Evolutionary conservation across 2,797 vertebrate species (phyloP), one percentile per base, ranked within the genome.

Genomic region (Yasuhikotakia modesta): DNA sequence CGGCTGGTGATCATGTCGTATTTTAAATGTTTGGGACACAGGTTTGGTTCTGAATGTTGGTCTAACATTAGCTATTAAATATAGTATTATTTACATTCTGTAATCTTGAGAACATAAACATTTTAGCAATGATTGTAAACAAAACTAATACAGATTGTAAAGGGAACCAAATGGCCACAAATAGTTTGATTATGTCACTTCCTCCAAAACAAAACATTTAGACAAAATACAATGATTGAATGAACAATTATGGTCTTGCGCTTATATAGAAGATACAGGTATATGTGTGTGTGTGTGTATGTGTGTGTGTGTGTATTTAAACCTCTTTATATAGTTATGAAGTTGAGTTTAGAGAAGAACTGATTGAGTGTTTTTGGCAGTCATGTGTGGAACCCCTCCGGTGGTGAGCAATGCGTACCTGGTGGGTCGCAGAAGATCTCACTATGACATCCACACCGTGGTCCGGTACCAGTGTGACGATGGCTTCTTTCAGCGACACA

Each of bases 381-480:
- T 98, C 88, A 90, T 98, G 57, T 99, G 97, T 2, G 95, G 95
- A 2, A 92, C 95, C 1, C 97, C 97, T 0, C 97, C 97, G 0
- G 87, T 90, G 0, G 95, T 99, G 79, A 93, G 94, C 3, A 95
- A 98, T 0, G 95, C 96, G 55, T 93, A 93, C 43, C 80, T 92
- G 8, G 87, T 98, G 11, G 96, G 97, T 3, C 94, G 94, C 58
- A 93, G 87, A 86, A 94, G 91, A 80, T 94, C 95, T 4, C 95
- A 95, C 82, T 98, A 98, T 77, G 96, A 94, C 70, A 94, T 98
- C 86, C 96, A 98, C 27, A 91, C 96, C 0, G 94, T 94, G 5
- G 94, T 97, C 12, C 95, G 97, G 55, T 99, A 97, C 92, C 96
- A 96, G 90, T 99, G 97, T 14, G 81, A 92, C 0, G 93, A 95